phyloP scores from a whole-genome alignment of 2,888 invertebrate species.

The Koerneria pararmatus region DNA sequence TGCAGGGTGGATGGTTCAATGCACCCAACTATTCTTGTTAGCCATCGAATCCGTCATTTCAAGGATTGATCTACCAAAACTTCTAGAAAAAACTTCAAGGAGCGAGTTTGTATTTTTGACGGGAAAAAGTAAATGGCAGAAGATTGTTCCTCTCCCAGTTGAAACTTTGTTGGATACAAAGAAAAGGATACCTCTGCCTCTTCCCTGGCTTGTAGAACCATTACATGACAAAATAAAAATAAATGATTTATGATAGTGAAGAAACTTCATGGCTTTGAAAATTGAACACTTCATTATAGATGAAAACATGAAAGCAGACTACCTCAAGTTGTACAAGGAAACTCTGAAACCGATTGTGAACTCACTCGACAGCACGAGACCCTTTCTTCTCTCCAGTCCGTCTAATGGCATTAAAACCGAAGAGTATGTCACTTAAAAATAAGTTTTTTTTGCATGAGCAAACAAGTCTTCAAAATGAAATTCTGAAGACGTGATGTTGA shows the following conservation, averaged over 20 bases:
- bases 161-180: too few relatives aligned
- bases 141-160: too few relatives aligned
- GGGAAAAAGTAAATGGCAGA: too few relatives aligned
- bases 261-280: too few relatives aligned
- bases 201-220: too few relatives aligned
- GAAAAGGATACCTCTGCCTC: too few relatives aligned
- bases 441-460: neutral
- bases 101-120: too few relatives aligned
- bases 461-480: neutral
- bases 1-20: slow-evolving; percentile 21
- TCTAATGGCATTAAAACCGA: slow-evolving; percentile 73
- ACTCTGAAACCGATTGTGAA: slow-evolving; percentile 71
- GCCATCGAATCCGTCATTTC: neutral
- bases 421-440: slow-evolving; percentile 22
- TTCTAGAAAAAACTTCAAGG: too few relatives aligned
- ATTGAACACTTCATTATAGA: neutral
- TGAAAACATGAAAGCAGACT: slow-evolving; percentile 32
- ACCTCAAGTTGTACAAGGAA: slow-evolving; percentile 73
- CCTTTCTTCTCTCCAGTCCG: slow-evolving; percentile 83
- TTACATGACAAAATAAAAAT: too few relatives aligned
- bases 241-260: too few relatives aligned
- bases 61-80: too few relatives aligned
- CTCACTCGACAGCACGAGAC: slow-evolving; percentile 68
- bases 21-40: slow-evolving; percentile 12
- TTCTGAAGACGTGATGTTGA: neutral